These are phyloP conservation scores for Xanthorhoe designata DNA, from an alignment of 2,888 invertebrate genomes.

Conservation along the genomic window DNA sequence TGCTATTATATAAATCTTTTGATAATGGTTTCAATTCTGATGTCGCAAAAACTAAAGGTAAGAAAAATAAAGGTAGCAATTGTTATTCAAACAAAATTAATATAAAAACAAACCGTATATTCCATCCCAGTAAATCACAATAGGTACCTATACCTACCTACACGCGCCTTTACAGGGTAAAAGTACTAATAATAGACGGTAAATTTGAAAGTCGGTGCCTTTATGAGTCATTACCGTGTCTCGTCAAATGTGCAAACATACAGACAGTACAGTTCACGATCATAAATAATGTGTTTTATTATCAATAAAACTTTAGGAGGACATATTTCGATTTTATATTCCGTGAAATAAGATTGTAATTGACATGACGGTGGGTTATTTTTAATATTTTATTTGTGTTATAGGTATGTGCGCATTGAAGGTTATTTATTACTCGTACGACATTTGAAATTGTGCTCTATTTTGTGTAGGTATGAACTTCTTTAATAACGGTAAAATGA, in stretches of 20 bases:
- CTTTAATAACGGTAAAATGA: neutral
- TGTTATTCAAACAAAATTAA: conserved; percentile 9
- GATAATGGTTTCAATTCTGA: no score
- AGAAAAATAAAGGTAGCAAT: neutral
- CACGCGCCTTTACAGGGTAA: conserved; percentile 49
- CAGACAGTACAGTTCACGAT: conserved; percentile 41
- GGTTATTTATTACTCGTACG: conserved; percentile 7
- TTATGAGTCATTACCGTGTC: conserved; percentile 65
- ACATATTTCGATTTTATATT: conserved; percentile 49
- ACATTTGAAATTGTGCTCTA: no score
- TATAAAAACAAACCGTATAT: conserved; percentile 24
- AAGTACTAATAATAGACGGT: conserved; percentile 53
- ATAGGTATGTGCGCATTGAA: conserved; percentile 15
- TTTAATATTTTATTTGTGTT: conserved; percentile 24
- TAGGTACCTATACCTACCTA: no score
- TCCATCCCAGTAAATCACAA: conserved; percentile 29
- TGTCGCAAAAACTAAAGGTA: no score
- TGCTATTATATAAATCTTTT: no score
- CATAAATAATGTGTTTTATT: conserved; percentile 63
- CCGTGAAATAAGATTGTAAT: conserved; percentile 38
- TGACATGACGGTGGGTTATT: conserved; percentile 26
- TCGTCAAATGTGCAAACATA: conserved; percentile 64
- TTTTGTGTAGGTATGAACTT: no score
- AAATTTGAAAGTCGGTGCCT: conserved; percentile 55
- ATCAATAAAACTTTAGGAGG: conserved; percentile 61